Conservation (phyloP, 2,888 invertebrate genomes). For the Leucania comma region DNA sequence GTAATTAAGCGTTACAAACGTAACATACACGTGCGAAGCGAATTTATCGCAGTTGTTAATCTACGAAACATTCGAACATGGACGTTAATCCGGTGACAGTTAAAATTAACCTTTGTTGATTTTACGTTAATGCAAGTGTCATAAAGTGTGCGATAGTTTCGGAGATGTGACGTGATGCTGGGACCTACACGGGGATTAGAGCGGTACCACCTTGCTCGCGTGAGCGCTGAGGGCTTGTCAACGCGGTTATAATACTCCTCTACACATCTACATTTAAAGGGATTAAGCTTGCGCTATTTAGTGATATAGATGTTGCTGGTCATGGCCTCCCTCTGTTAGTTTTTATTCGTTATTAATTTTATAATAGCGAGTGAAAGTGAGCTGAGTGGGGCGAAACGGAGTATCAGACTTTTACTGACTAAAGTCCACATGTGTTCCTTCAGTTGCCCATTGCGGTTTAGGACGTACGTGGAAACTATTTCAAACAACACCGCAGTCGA, state of each 20-base stretch:
- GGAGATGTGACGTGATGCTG: slow-evolving; percentile 80
- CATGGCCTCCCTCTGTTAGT: slow-evolving; percentile 7
- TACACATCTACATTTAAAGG: slow-evolving; percentile 80
- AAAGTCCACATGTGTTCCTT: no score
- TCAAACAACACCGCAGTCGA: no score
- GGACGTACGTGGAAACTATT: no score
- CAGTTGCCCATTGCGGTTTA: no score
- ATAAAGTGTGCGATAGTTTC: slow-evolving; percentile 74
- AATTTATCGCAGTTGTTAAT: slow-evolving; percentile 63
- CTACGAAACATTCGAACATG: slow-evolving; percentile 68
- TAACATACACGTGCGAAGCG: slow-evolving; percentile 55
- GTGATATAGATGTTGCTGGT: slow-evolving; percentile 46
- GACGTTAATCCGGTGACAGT: slow-evolving; percentile 82
- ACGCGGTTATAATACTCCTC: slow-evolving; percentile 79
- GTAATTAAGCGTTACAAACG: slow-evolving; percentile 27
- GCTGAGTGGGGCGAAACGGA: no score
- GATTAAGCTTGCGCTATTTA: slow-evolving; percentile 78
- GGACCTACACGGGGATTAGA: slow-evolving; percentile 80
- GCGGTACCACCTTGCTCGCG: slow-evolving; percentile 81
- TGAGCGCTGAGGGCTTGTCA: slow-evolving; percentile 85
- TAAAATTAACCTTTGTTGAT: slow-evolving; percentile 84
- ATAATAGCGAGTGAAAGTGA: neutral
- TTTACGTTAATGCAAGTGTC: slow-evolving; percentile 76
- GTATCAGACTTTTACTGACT: no score
- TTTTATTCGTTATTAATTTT: slow-evolving; percentile 2